phyloP scores from a whole-genome alignment of 2,888 invertebrate genomes.

The Cantharis rufa region DNA sequence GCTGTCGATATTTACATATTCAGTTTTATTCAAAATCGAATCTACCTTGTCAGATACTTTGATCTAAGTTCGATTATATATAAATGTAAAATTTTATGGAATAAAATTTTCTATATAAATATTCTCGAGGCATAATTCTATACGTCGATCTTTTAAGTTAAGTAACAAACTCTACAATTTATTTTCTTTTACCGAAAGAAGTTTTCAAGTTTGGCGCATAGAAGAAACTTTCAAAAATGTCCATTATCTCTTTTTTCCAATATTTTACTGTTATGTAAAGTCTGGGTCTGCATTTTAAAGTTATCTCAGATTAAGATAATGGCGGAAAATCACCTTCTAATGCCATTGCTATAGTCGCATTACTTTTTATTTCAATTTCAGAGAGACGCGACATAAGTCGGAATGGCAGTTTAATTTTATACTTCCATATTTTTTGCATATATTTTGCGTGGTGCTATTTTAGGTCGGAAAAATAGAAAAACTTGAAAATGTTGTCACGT shows the following conservation, averaged over 20 bases:
- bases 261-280: background rate
- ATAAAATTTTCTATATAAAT: too few species aligned
- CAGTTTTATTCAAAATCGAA: too few species aligned
- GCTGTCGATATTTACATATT: background rate
- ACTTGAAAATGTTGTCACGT: background rate
- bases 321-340: background rate
- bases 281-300: background rate
- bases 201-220: background rate
- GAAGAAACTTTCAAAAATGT: background rate
- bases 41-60: background rate
- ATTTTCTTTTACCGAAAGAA: background rate
- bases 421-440: background rate
- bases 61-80: background rate
- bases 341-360: background rate
- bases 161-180: background rate
- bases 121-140: too few species aligned
- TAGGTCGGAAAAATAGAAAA: background rate
- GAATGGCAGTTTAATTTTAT: background rate
- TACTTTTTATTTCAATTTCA: background rate
- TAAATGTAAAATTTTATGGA: too few species aligned
- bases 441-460: background rate
- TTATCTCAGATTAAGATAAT: background rate
- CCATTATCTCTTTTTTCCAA: background rate
- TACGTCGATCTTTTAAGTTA: background rate
- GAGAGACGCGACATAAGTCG: background rate